phyloP scores from a whole-genome alignment of 2,888 invertebrate genomes.

The Oligia latruncula region DNA sequence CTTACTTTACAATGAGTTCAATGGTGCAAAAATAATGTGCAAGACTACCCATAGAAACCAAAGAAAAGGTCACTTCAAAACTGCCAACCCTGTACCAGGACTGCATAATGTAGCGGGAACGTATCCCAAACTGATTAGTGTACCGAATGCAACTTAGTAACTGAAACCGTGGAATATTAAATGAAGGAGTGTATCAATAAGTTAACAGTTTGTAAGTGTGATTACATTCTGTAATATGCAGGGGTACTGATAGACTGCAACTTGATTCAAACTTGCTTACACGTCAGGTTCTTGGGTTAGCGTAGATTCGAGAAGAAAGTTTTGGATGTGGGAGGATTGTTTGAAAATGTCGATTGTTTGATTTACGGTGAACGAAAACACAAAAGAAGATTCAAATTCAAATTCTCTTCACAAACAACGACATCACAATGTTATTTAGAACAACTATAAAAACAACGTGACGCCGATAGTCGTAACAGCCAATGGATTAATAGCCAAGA shows the following conservation, averaged over 20 bases:
- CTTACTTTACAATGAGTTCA: background rate
- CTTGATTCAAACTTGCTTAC: conserved; percentile 22
- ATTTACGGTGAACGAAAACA: background rate
- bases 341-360: background rate
- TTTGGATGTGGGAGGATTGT: background rate
- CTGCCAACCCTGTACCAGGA: conserved; percentile 39
- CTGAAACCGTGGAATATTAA: conserved; percentile 49
- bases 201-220: conserved; percentile 51
- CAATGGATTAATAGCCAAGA: too few species aligned
- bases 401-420: background rate
- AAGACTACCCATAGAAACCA: background rate
- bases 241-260: conserved; percentile 36
- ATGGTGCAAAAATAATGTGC: background rate
- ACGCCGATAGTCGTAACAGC: too few species aligned
- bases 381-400: background rate
- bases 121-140: conserved; percentile 61
- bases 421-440: background rate
- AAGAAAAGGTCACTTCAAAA: too few species aligned
- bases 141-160: conserved; percentile 56
- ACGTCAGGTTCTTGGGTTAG: background rate
- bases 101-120: conserved; percentile 51
- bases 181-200: conserved; percentile 44
- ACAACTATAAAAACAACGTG: too few species aligned
- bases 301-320: conserved; percentile 2
- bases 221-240: conserved; percentile 50